Evolutionary conservation across 1,140 invertebrate genomes (phyloP).

Genomic region (Chrysoperla carnea): DNA sequence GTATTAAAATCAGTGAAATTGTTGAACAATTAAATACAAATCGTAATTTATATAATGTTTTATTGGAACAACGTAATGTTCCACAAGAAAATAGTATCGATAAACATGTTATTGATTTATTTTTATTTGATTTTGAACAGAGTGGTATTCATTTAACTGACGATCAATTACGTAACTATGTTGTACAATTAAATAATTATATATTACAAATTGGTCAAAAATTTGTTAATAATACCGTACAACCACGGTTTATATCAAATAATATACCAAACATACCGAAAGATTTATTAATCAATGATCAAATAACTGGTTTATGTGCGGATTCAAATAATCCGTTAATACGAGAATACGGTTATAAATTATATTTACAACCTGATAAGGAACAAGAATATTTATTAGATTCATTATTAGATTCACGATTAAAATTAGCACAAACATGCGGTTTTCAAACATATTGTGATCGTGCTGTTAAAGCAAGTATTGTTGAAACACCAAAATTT

Average conservation of each 20-base stretch:
- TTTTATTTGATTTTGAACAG: constrained; percentile 94
- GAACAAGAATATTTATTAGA: constrained; percentile 59
- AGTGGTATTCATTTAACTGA: constrained; percentile 85
- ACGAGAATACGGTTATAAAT: constrained; percentile 77
- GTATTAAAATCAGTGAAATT: constrained; percentile 51
- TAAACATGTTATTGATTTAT: constrained; percentile 69
- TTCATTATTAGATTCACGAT: constrained; percentile 50
- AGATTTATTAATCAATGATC: constrained; percentile 57
- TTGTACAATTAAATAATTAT: constrained; percentile 45
- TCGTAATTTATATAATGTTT: constrained; percentile 55
- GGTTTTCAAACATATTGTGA: constrained; percentile 80
- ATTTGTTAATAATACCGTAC: constrained; percentile 62
- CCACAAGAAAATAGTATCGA: constrained; percentile 54
- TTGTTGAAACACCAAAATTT: constrained; percentile 61
- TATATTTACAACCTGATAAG: constrained; percentile 64
- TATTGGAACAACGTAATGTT: constrained; percentile 53
- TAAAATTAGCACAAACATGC: constrained; percentile 65
- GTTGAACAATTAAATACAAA: constrained; percentile 71
- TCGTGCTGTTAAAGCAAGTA: constrained; percentile 72
- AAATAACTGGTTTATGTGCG: constrained; percentile 62
- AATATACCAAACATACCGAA: constrained; percentile 50
- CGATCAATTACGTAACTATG: constrained; percentile 69
- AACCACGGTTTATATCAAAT: constrained; percentile 42
- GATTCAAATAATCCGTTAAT: constrained; percentile 60
- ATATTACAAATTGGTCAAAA: constrained; percentile 67